phyloP scores from a whole-genome alignment of 2,888 invertebrate genomes.

The Volucella inflata region DNA sequence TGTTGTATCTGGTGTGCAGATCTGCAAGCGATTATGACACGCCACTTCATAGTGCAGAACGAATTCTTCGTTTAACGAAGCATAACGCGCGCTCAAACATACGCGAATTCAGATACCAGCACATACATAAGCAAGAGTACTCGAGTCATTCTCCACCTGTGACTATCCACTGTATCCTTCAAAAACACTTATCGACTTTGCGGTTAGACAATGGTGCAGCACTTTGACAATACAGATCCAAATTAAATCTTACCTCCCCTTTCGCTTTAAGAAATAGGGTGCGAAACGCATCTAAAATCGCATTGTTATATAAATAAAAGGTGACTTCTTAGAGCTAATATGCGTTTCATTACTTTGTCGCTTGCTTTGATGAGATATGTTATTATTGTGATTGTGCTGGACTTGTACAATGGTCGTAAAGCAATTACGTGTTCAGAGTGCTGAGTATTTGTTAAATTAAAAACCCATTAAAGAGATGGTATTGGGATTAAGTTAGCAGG shows the following conservation, averaged over 20 bases:
- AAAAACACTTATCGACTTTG: slow-evolving; percentile 9
- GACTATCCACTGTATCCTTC: too few species aligned
- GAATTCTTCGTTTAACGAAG: slow-evolving; percentile 59
- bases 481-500: slow-evolving; percentile 2
- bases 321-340: slow-evolving; percentile 5
- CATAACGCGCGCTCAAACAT: slow-evolving; percentile 40
- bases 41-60: slow-evolving; percentile 61
- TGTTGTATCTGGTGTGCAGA: slow-evolving; percentile 17
- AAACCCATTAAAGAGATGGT: slow-evolving; percentile 1
- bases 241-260: too few species aligned
- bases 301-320: slow-evolving; percentile 43
- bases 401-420: not conserved
- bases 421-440: slow-evolving; percentile 14
- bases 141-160: too few species aligned
- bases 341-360: not conserved
- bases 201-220: slow-evolving; percentile 13
- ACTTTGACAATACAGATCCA: slow-evolving; percentile 24
- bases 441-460: slow-evolving; percentile 39
- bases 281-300: slow-evolving; percentile 35
- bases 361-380: not conserved
- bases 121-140: too few species aligned
- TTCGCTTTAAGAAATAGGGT: slow-evolving; percentile 5
- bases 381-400: not conserved
- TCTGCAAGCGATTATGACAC: slow-evolving; percentile 62
- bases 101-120: not conserved